Conservation (phyloP, 2,797 vertebrate genomes). For the Xerus rutilus region DNA sequence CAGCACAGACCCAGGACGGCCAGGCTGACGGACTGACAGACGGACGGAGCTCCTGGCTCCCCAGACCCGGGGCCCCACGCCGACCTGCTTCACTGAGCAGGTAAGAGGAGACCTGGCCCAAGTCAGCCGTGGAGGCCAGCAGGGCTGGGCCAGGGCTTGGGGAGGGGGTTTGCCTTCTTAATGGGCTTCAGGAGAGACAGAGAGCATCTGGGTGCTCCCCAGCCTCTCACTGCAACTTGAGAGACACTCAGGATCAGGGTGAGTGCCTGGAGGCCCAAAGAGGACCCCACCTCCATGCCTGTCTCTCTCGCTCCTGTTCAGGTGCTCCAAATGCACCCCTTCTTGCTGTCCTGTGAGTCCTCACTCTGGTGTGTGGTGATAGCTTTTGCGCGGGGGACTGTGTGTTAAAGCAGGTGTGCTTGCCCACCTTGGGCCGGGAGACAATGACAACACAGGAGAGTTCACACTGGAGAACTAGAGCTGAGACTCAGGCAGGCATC, state of each 20-base stretch:
- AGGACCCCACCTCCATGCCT: neutral
- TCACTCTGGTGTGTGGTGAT: neutral
- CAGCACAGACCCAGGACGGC: conserved; percentile 89
- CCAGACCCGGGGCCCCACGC: conserved; percentile 87
- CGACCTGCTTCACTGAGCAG: conserved; percentile 92
- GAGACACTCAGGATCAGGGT: conserved; percentile 66
- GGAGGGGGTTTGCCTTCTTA: conserved; percentile 75
- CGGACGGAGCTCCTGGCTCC: conserved; percentile 86
- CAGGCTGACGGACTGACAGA: conserved; percentile 82
- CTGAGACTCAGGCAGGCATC: neutral
- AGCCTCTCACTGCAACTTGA: conserved; percentile 53
- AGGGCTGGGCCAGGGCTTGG: conserved; percentile 80
- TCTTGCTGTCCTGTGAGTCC: neutral
- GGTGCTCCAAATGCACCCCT: neutral
- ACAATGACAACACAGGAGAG: neutral
- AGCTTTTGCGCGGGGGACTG: neutral
- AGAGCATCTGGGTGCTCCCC: conserved; percentile 50
- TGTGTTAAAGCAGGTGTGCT: neutral
- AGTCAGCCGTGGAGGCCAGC: conserved; percentile 88
- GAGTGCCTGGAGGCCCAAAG: conserved; percentile 70
- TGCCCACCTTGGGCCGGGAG: neutral
- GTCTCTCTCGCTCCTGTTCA: neutral
- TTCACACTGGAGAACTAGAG: neutral
- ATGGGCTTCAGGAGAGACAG: conserved; percentile 28
- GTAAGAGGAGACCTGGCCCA: conserved; percentile 91